Conservation (phyloP, 1,140 invertebrate species). For the Conopomorpha cramerella region DNA sequence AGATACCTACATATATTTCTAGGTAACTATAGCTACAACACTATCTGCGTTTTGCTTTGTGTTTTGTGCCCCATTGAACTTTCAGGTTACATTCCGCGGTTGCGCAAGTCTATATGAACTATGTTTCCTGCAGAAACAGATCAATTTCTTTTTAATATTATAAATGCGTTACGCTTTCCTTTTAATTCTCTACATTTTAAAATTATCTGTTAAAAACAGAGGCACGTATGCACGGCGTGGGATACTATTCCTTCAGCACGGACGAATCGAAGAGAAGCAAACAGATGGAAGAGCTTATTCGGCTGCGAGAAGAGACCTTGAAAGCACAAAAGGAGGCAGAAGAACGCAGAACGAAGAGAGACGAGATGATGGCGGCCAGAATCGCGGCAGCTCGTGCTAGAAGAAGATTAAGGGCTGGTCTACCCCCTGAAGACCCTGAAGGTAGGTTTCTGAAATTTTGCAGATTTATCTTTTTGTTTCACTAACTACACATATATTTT, state of each 20-base stretch:
- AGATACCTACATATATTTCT: too few species aligned
- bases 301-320: conserved; percentile 73
- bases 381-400: conserved; percentile 78
- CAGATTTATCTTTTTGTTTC: too few species aligned
- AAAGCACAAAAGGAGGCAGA: conserved; percentile 69
- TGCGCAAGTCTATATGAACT: too few species aligned
- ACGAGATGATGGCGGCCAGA: conserved; percentile 73
- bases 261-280: conserved; percentile 75
- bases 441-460: conserved; percentile 28
- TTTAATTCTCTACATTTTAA: too few species aligned
- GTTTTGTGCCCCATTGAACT: too few species aligned
- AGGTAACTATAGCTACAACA: too few species aligned
- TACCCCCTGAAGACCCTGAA: conserved; percentile 68
- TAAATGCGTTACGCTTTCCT: too few species aligned
- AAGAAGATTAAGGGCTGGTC: conserved; percentile 74
- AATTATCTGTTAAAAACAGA: conserved; percentile 61
- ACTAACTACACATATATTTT: too few species aligned
- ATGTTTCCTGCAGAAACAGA: too few species aligned
- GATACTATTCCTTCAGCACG: conserved; percentile 85
- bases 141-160: too few species aligned
- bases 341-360: conserved; percentile 66
- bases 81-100: too few species aligned
- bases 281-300: conserved; percentile 77
- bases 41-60: too few species aligned
- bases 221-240: conserved; percentile 85